phyloP scores from a whole-genome alignment of 2,113 vertebrate species.

The Fulica atra region DNA sequence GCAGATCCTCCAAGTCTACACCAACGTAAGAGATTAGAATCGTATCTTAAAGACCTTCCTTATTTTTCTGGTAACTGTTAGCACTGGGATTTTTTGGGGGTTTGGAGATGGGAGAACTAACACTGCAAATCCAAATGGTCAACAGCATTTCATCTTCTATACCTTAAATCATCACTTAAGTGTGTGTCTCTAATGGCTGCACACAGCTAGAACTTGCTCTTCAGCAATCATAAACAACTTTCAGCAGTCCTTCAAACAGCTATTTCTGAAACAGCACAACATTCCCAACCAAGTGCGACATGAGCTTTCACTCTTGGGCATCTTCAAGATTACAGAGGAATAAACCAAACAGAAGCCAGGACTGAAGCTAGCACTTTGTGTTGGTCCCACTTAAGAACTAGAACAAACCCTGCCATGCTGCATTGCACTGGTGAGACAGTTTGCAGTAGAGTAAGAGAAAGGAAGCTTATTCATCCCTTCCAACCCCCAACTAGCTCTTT shows the following conservation, averaged over 20 bases:
- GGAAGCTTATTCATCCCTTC: neutral
- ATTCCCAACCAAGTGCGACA: neutral
- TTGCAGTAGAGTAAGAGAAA: neutral
- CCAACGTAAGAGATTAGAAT: neutral
- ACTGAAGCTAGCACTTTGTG: neutral
- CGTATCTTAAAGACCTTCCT: neutral
- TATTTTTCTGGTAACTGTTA: neutral
- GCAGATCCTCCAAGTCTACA: neutral
- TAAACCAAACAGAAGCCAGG: neutral
- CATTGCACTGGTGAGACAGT: neutral
- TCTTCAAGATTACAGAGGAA: neutral
- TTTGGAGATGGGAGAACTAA: neutral
- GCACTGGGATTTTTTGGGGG: too few relatives aligned
- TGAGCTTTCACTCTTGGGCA: neutral
- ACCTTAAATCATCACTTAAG: neutral
- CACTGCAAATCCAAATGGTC: neutral
- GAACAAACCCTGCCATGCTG: neutral
- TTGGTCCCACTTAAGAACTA: neutral
- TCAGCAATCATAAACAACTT: neutral
- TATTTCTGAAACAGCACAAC: neutral
- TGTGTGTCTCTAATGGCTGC: neutral
- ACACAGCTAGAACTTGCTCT: neutral
- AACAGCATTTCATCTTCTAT: neutral
- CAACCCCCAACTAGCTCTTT: neutral
- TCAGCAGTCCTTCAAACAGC: neutral